Conservation (phyloP, 2,888 invertebrate genomes). For the Ophion ventricosus region DNA sequence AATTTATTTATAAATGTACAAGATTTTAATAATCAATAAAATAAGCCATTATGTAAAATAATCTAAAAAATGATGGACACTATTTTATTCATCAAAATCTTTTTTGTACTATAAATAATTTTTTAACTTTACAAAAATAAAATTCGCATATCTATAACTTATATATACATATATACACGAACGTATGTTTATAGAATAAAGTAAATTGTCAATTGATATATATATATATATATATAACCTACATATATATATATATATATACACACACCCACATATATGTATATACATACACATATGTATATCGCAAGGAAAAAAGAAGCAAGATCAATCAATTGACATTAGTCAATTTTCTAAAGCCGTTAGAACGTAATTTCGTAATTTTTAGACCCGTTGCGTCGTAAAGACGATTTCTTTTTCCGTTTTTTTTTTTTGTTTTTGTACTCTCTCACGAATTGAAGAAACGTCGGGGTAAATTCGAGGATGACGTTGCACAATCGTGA, state of each 20-base stretch:
- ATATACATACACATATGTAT: not conserved
- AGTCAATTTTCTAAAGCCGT: constrained; percentile 28
- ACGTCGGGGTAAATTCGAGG: not conserved
- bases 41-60: too few relatives aligned
- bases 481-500: not conserved
- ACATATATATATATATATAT: not conserved
- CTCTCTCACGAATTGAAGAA: constrained; percentile 20
- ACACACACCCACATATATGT: not conserved
- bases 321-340: constrained; percentile 37
- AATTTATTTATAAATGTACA: too few relatives aligned
- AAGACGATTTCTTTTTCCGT: not conserved
- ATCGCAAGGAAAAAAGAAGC: constrained; percentile 18
- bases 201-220: not conserved
- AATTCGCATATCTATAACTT: not conserved
- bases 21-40: too few relatives aligned
- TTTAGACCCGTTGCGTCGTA: constrained; percentile 54
- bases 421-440: constrained; percentile 5
- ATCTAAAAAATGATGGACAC: too few relatives aligned
- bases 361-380: constrained; percentile 52
- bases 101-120: too few relatives aligned
- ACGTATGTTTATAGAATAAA: not conserved
- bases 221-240: not conserved
- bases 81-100: too few relatives aligned
- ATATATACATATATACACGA: not conserved
- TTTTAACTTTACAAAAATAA: too few relatives aligned